Evolutionary conservation across 2,113 vertebrate genomes (phyloP), one percentile per base, ranked within the genome.

Genomic region (Tupaia tana): DNA sequence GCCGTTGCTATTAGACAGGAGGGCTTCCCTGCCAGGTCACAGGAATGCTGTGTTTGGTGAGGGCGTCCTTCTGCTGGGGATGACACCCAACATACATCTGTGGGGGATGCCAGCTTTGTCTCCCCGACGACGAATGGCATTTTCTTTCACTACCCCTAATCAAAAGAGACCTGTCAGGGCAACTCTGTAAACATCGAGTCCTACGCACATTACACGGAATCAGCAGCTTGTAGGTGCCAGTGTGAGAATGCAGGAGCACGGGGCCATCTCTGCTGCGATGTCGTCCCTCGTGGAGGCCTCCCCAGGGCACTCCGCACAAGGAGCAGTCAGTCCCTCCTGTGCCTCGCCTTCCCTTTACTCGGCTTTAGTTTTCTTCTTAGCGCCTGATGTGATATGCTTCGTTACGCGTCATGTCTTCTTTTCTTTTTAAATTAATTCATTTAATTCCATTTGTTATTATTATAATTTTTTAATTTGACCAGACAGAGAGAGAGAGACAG

Each of bases 41-140:
- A 79, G 58, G 83, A 66, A 71, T 25, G 29, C 15, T 14, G 24
- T 77, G 13, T 74, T 70, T 58, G 63, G n/a, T 4, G 8, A 89
- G 18, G 20, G 52, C 34, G 22, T 3, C 22, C 54, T 43, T 86
- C 34, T 67, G 22, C 86, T 64, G 20, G 81, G 58, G 22, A 94
- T 89, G 78, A 84, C 34, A 85, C 43, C 19, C 4, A 69, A 43
- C 54, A 18, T 73, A 59, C 73, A 93, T 88, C 91, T 85, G 22
- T 58, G 52, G 34, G 29, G 77, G 56, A 70, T 80, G 20, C 64
- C 85, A 73, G 19, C n/a, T 95, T 82, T 94, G 92, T 82, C 24
- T 56, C 15, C 64, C 43, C 86, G 70, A 66, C n/a, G 9, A 92
- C 43, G 6, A 86, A 66, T 64, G 79, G n/a, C 66, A 13, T 77